Conservation (phyloP, 2,113 vertebrate species). For the Brachionichthys hirsutus region DNA sequence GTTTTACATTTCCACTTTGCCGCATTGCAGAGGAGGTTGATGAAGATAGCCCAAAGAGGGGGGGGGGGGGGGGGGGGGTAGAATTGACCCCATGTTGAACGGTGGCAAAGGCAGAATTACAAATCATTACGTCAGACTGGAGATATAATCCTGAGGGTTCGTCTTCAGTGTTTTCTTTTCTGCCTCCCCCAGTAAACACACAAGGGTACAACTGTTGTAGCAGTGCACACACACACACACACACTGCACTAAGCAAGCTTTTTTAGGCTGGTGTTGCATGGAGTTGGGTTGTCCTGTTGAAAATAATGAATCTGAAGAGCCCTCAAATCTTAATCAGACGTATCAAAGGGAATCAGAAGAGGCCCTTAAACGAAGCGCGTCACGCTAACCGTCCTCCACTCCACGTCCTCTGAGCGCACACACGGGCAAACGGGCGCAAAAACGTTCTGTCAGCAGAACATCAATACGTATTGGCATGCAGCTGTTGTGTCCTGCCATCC, state of each 20-base stretch:
- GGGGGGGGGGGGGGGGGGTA: no score
- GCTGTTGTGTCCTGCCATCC: conserved; percentile 66
- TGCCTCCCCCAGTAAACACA: not conserved
- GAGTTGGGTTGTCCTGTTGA: conserved; percentile 25
- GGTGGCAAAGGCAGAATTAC: conserved; percentile 27
- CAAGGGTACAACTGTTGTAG: conserved; percentile 7
- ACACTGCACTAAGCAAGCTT: not conserved
- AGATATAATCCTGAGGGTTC: conserved; percentile 39
- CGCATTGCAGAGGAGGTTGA: conserved; percentile 33
- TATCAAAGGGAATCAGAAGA: conserved; percentile 37
- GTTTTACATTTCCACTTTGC: conserved; percentile 18
- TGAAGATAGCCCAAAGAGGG: conserved; percentile 24
- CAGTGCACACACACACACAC: conserved; percentile 5
- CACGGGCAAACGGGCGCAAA: conserved; percentile 48
- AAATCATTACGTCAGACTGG: conserved; percentile 53
- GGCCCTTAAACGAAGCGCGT: conserved; percentile 52
- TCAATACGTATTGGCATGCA: conserved; percentile 67
- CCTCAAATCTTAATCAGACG: conserved; percentile 46
- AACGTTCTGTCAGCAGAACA: conserved; percentile 63
- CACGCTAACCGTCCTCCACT: conserved; percentile 43
- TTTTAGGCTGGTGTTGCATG: conserved; percentile 4
- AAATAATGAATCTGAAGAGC: conserved; percentile 28
- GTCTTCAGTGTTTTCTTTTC: conserved; percentile 19
- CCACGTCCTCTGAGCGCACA: conserved; percentile 30
- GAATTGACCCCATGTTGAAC: conserved; percentile 13